Evolutionary conservation across 1,140 invertebrate genomes (phyloP).

Genomic region (Drosophila arizonae): DNA sequence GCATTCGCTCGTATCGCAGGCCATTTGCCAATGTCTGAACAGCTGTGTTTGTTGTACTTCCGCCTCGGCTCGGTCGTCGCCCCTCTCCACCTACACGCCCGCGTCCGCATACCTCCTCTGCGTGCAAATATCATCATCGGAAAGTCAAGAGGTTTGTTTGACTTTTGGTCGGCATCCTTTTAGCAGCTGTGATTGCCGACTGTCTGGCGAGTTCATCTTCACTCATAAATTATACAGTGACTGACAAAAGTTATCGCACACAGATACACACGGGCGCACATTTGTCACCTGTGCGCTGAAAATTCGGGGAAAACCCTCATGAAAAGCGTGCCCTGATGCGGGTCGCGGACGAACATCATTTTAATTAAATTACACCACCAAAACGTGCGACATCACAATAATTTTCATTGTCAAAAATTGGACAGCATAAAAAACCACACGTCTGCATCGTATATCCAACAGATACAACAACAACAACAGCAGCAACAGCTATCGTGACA

Average conservation of each 20-base stretch:
- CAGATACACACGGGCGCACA: slow-evolving; percentile 10
- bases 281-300: slow-evolving; percentile 69
- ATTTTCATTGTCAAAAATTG: slow-evolving; percentile 79
- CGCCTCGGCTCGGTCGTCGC: slow-evolving; percentile 15
- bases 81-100: background rate
- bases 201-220: background rate
- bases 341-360: slow-evolving; percentile 67
- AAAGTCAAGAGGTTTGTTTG: slow-evolving; percentile 69
- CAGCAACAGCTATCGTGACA: background rate
- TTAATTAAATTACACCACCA: slow-evolving; percentile 79
- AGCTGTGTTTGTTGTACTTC: slow-evolving; percentile 49
- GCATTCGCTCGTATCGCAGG: slow-evolving; percentile 26
- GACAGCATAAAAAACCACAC: slow-evolving; percentile 76
- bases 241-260: slow-evolving; percentile 4
- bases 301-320: slow-evolving; percentile 78
- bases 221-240: slow-evolving; percentile 39
- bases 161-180: slow-evolving; percentile 50
- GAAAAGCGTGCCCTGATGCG: slow-evolving; percentile 59
- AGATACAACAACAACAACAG: slow-evolving; percentile 20
- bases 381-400: slow-evolving; percentile 79
- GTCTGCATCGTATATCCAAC: slow-evolving; percentile 55
- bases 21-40: slow-evolving; percentile 31
- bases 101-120: slow-evolving; percentile 25
- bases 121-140: slow-evolving; percentile 57
- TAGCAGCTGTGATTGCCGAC: slow-evolving; percentile 60